Percentiles rank a stretch among this genome's conserved stretches.
phyloP scores from a whole-genome alignment of 2,888 invertebrate genomes.

The Tachystola acroxantha region DNA sequence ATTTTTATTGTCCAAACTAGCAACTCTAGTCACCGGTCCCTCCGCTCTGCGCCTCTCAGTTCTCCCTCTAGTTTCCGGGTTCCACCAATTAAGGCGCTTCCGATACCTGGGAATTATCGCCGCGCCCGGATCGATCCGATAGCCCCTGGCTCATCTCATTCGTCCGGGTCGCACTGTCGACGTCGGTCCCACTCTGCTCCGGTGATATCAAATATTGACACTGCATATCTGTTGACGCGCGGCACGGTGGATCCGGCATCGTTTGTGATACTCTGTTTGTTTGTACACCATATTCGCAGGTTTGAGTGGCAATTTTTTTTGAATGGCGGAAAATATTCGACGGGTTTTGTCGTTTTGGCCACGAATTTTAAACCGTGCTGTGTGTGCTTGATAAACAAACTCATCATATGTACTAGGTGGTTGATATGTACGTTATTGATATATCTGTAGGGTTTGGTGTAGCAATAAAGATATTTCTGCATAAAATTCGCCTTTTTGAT shows the following conservation, averaged over 20 bases:
- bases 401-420: no score
- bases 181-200: slow-evolving; percentile 23
- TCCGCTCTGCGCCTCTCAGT: neutral
- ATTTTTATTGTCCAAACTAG: no score
- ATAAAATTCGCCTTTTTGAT: no score
- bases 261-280: slow-evolving; percentile 2
- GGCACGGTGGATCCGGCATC: slow-evolving; percentile 5
- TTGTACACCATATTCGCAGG: slow-evolving; percentile 1
- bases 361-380: neutral
- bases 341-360: neutral
- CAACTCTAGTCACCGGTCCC: no score
- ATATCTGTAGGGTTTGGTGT: no score
- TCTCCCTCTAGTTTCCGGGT: slow-evolving; percentile 13
- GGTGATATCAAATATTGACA: slow-evolving; percentile 58
- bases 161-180: neutral
- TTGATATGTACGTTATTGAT: no score
- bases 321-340: neutral
- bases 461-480: no score
- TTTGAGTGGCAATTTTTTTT: neutral
- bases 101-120: slow-evolving; percentile 52
- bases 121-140: slow-evolving; percentile 26
- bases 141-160: neutral
- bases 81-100: slow-evolving; percentile 60
- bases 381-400: no score
- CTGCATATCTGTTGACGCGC: slow-evolving; percentile 27